Evolutionary conservation across 2,113 vertebrate species (phyloP).

Genomic region (Coptodon rendalli): DNA sequence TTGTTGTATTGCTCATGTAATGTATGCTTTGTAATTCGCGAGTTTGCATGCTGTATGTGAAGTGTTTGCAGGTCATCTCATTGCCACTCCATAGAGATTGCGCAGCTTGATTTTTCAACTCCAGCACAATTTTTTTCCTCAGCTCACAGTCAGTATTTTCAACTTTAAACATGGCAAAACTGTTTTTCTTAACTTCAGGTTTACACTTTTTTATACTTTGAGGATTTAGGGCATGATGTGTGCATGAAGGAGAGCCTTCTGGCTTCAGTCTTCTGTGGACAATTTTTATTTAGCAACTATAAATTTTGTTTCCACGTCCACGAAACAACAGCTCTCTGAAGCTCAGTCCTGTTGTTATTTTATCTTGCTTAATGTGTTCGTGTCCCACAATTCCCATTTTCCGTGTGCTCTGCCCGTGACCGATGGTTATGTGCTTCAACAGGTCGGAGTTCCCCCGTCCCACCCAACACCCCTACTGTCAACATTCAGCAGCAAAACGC

Average conservation of each 20-base stretch:
- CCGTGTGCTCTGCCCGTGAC: neutral
- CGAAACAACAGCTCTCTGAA: neutral
- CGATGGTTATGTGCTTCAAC: constrained; percentile 9
- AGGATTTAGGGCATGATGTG: neutral
- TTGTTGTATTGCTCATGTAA: neutral
- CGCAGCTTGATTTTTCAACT: neutral
- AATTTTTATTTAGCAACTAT: neutral
- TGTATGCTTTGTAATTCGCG: neutral
- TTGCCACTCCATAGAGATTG: neutral
- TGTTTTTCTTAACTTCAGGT: neutral
- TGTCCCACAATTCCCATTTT: neutral
- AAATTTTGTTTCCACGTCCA: neutral
- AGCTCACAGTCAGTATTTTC: neutral
- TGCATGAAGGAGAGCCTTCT: neutral
- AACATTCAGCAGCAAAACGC: constrained; percentile 91
- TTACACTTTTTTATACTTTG: neutral
- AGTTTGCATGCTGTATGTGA: constrained; percentile 2
- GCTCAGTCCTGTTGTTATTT: neutral
- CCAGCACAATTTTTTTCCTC: neutral
- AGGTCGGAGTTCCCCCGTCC: constrained; percentile 75
- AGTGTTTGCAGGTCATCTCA: neutral
- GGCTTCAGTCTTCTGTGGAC: neutral
- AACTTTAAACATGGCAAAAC: neutral
- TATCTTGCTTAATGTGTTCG: neutral
- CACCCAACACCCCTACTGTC: constrained; percentile 81